Base-by-base conservation (phyloP, 1,140 invertebrate species). In the Magallana angulata region DNA sequence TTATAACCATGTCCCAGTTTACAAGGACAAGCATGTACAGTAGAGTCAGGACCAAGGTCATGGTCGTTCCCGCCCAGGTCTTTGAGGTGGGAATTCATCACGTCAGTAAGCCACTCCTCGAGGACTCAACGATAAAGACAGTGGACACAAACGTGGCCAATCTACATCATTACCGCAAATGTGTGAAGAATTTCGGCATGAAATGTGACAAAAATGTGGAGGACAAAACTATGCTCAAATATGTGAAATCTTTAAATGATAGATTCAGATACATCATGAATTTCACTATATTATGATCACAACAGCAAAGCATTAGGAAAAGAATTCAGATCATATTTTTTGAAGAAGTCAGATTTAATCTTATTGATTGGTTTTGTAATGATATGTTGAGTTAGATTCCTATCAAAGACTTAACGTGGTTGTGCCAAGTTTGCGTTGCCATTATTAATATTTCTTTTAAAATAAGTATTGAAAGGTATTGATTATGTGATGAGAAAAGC, bases 111-210 rank as follows among this genome's bases (percentile, higher is more conserved):
- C 91, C 92, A 58, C 85, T 90, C 11, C 62, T 85, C 58, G 93
- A 94, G 86, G 16, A 87, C 14, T 91, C 87, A 83, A 82, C 80
- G 58, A 87, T 92, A 5, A 84, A 83, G 7, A 84, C 76, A 4
- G 91, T 92, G 5, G 82, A 91, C 16, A 96, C 97, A 0, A 97
- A 97, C 81, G 96, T 97, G 1, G 98, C 97, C 0, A 97, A 98
- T 86, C 95, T 99, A 30, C 98, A 99, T 93, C 98, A 99, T 93
- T 99, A 99, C 93, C 94, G 98, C 57, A 89, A 89, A 36, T 94
- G 94, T 90, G 90, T 92, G 9, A 88, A 88, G 18, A 93, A 93
- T 84, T 93, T 91, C 60, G 92, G 92, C 18, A 94, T 94, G 92
- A 91, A 91, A 71, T 94, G 93, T 87, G 85, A 87, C 0, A 84